Base-by-base conservation (phyloP, 2,888 invertebrate species). In the Meteorus cinctellus region DNA sequence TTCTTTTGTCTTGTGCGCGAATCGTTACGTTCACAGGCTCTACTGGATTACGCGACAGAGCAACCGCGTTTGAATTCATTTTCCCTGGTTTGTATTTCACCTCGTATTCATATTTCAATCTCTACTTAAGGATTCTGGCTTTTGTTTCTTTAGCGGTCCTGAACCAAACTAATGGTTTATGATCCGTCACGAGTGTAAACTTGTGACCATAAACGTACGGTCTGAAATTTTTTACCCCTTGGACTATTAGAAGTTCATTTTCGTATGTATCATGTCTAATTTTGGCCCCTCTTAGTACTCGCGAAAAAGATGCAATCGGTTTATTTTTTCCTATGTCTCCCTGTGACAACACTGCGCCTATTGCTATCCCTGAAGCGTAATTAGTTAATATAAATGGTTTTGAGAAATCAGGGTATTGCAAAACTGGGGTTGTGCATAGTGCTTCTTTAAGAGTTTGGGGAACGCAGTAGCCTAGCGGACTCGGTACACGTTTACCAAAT, bases 361-460 rank as follows among this genome's bases (percentile, higher is more conserved):
- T 1, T 8, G 24, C 63, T 2, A 65, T 27, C 1, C 45, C 29
- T 19, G 72, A 72, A n/a, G 63, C 63, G 36, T 87, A 82, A 8
- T 86, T 45, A 45, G 45, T 45, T 45, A 45, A 8, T 4, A 14
- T 45, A 8, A 45, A 45, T 2, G 86, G 72, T 84, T 85, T 78
- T 84, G 59, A 60, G 6, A 34, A 34, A 34, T 34, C 34, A 4
- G 34, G 34, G 34, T 34, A 34, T 3, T 34, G 34, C 6, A 78
- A 66, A 77, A 77, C 41, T n/a, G 78, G 77, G 19, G 75, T 77
- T 6, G 72, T 68, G 10, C 63, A 75, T 8, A 82, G 63, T 0
- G 59, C 51, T 0, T 67, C 24, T 65, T 75, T 77, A n/a, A n/a
- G n/a, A n/a, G n/a, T n/a, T n/a, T n/a, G n/a, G n/a, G n/a, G n/a